phyloP scores from a whole-genome alignment of 2,888 invertebrate genomes.

The Drosophila gaucha region DNA sequence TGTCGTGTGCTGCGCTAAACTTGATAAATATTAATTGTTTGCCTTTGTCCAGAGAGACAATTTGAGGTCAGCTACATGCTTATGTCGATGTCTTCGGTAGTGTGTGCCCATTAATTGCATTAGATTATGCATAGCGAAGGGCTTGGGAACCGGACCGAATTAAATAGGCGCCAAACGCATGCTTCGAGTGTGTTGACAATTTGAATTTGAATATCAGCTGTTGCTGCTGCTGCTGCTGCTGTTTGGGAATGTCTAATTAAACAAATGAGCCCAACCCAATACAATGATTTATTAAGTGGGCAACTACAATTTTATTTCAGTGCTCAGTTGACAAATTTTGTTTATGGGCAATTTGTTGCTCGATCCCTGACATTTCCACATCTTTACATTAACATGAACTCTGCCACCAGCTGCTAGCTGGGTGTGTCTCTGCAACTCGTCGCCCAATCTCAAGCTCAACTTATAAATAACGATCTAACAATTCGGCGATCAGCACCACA shows the following conservation, averaged over 20 bases:
- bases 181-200: slow-evolving; percentile 44
- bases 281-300: slow-evolving; percentile 62
- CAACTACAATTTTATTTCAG: slow-evolving; percentile 40
- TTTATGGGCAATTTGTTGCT: slow-evolving; percentile 63
- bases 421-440: slow-evolving; percentile 51
- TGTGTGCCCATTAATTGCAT: slow-evolving; percentile 66
- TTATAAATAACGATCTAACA: slow-evolving; percentile 15
- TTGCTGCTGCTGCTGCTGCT: neutral
- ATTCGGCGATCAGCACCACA: slow-evolving; percentile 44
- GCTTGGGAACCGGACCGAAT: slow-evolving; percentile 16
- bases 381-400: slow-evolving; percentile 21
- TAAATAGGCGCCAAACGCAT: slow-evolving; percentile 24
- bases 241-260: slow-evolving; percentile 50
- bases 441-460: slow-evolving; percentile 24
- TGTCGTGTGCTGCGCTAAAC: slow-evolving; percentile 41
- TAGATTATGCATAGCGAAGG: slow-evolving; percentile 53
- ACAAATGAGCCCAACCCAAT: slow-evolving; percentile 44
- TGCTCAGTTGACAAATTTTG: slow-evolving; percentile 58
- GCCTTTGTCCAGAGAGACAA: slow-evolving; percentile 52
- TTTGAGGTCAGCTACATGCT: slow-evolving; percentile 65
- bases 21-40: slow-evolving; percentile 78
- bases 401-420: slow-evolving; percentile 23
- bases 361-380: slow-evolving; percentile 62
- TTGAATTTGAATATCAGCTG: slow-evolving; percentile 39
- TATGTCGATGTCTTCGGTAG: slow-evolving; percentile 20